Conservation (phyloP, 2,113 vertebrate genomes). For the Chrysemys picta region DNA sequence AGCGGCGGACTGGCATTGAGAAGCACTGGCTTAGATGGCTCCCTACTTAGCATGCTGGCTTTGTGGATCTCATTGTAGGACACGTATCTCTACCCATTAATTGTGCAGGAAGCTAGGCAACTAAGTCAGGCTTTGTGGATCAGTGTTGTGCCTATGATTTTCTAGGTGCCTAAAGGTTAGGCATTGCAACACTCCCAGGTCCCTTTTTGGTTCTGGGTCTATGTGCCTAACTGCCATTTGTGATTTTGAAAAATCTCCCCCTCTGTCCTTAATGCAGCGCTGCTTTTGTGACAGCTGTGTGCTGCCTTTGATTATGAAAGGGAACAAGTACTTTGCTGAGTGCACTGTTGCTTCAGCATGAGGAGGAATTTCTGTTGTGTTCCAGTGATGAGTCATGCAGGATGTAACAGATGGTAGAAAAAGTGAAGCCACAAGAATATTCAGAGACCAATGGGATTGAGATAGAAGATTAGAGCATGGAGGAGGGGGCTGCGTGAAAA, state of each 20-base stretch:
- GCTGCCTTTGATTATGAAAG: slow-evolving; percentile 6
- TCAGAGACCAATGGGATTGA: background rate
- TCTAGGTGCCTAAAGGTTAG: background rate
- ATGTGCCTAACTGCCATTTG: background rate
- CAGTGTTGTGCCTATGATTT: background rate
- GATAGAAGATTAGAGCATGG: background rate
- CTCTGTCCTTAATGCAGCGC: background rate
- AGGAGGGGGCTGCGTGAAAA: background rate
- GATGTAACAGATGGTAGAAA: slow-evolving; percentile 15
- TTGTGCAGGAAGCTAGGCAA: background rate
- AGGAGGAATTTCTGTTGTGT: slow-evolving; percentile 8
- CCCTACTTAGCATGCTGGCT: background rate
- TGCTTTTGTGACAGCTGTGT: background rate
- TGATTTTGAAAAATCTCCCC: background rate
- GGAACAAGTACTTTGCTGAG: background rate
- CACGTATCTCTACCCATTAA: background rate
- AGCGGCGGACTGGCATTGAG: no score
- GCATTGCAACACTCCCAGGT: no score
- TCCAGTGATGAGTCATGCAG: slow-evolving; percentile 10
- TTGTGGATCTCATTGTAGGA: background rate
- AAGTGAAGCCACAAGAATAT: slow-evolving; percentile 3
- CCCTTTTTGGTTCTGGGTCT: background rate
- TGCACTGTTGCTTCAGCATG: background rate
- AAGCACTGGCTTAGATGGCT: background rate
- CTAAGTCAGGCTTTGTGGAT: background rate